These are phyloP conservation scores for Cotesia typhae DNA, from an alignment of 1,140 invertebrate genomes.

Conservation along the genomic window DNA sequence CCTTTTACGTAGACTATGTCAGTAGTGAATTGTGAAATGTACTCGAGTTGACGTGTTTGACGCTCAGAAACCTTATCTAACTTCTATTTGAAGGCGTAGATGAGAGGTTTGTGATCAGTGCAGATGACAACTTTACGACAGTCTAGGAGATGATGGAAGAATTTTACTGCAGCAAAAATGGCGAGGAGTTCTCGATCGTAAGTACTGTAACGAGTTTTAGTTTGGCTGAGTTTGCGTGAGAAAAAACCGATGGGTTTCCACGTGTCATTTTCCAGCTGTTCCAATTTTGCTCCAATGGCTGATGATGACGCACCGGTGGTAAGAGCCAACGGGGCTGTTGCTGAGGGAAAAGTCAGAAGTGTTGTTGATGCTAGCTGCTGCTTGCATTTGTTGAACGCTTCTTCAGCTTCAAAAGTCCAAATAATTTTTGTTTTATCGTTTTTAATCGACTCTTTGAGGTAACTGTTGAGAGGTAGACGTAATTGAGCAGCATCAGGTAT, in stretches of 20 bases:
- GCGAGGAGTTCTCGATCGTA: constrained; percentile 52
- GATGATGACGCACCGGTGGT: constrained; percentile 27
- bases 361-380: background rate
- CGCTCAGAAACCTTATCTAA: constrained; percentile 22
- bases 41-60: constrained; percentile 44
- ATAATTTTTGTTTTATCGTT: constrained; percentile 36
- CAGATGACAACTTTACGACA: constrained; percentile 17
- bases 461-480: too few species aligned
- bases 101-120: constrained; percentile 45
- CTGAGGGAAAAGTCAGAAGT: background rate
- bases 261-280: constrained; percentile 22
- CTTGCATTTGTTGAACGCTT: constrained; percentile 20
- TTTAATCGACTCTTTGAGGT: too few species aligned
- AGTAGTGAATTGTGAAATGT: constrained; percentile 46
- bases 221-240: constrained; percentile 38
- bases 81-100: constrained; percentile 36
- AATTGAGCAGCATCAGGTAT: constrained; percentile 40
- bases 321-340: constrained; percentile 46
- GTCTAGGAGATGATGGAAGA: constrained; percentile 35
- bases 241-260: constrained; percentile 49
- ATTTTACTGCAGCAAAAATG: constrained; percentile 35
- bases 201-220: constrained; percentile 36
- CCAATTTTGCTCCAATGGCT: constrained; percentile 39
- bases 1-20: constrained; percentile 47
- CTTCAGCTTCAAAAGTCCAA: constrained; percentile 45